Base-by-base conservation (phyloP, 2,888 invertebrate genomes). In the Argyresthia albistria region DNA sequence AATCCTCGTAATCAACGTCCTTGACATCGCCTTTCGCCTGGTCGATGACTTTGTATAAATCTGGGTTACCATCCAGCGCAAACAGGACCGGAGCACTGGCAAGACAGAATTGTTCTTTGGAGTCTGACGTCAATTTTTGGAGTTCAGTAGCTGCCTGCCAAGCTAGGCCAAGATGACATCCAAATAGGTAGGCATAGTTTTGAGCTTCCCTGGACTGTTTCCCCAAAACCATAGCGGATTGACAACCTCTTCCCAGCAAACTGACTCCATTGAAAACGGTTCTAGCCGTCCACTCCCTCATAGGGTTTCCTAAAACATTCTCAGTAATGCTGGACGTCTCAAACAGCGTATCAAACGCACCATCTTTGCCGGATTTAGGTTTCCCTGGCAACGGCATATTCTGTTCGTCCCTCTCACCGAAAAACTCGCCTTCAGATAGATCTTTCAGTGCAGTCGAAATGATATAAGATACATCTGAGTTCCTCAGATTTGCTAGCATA, bases 11-110 rank as follows among this genome's bases (percentile, higher is more conserved):
- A 69, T 93, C 91, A 0, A 93, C 90, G 63, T 92, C 89, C 49
- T 91, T 89, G 0, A 93, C 90, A 54, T 90, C 91, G 53, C 90
- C 90, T 57, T 89, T 83, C 0, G 93, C 92, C 68, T 91, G 91
- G 62, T 92, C 91, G 54, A 87, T 84, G 0, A 82, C 70, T 43
- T 84, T 86, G 60, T 94, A 93, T 49, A 95, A 71, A 14, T 90
- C 89, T 0, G 93, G 93, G 67, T 96, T 93, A 51, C 92, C 89
- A 72, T 95, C 92, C 43, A 96, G 79, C 60, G 96, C 95, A 57
- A 95, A 95, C 54, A 96, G 88, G 0, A 96, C 93, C 0, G 97
- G 97, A 1, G 95, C 95, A 59, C 93, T 93, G 3, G 95, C 92
- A 51, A 96, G 77, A 70, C 91, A 93, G 66, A 94, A 93, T 57